Evolutionary conservation across 2,888 invertebrate species (phyloP), one percentile per base, ranked within the genome.

Genomic region (Plemyria rubiginata): DNA sequence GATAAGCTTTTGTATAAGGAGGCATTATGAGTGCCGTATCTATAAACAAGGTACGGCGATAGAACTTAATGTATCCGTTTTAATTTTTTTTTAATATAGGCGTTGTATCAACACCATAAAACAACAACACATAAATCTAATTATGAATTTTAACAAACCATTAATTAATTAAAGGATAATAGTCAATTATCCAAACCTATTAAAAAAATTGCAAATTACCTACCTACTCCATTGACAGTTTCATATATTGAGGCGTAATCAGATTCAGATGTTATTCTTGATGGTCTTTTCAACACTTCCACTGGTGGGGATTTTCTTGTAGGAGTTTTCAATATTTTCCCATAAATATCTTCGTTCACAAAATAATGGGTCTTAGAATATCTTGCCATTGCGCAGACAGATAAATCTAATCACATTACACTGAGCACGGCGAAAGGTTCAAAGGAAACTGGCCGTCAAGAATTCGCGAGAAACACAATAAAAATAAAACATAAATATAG

Each of bases 281-380:
- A 79, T 78, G 43, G 9, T 13, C 48, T 52, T 52, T 56, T 16
- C 38, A 40, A 40, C 12, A 43, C 16, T 16, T 51, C 36, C 29
- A 38, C 48, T 12, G 54, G 40, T 16, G 38, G 40, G 1, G 38
- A 16, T 40, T 45, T 51, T 45, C 15, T 78, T 72, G 66, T 81
- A 12, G 63, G 80, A 15, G 81, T 80, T 78, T 92, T 92, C 64
- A 90, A 74, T 70, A 93, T 89, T 78, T 84, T 89, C 62, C 92
- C 90, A 70, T 93, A 93, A 69, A 92, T 74, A 79, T 92, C 93
- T 55, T 90, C 89, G 66, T 93, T 92, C 68, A 93, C 92, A 29
- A 82, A 87, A 68, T 92, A 92, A 80, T 92, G 85, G n/a, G 80
- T 77, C 61, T 76, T 81, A 54, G 90, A 84, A 74, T 86, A 86